A percentile compares a stretch with the other conserved stretches of the same genome.
These are phyloP conservation scores for Balanococcus diminutus DNA, from an alignment of 2,888 invertebrate species.

Conservation along the genomic window DNA sequence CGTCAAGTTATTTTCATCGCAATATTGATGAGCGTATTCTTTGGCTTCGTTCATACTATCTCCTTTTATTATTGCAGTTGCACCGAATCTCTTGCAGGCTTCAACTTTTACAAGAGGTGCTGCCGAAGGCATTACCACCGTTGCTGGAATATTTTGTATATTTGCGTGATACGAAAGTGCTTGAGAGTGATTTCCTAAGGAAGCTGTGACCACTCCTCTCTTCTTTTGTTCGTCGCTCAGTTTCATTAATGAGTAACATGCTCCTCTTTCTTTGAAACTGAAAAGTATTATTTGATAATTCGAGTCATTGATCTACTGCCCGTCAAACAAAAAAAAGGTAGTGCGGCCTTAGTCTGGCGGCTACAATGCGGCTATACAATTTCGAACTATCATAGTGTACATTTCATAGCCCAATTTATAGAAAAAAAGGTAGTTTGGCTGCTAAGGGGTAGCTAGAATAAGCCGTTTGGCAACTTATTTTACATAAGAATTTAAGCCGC, in stretches of 20 bases:
- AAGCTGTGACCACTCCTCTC: constrained; percentile 88
- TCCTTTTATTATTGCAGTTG: constrained; percentile 83
- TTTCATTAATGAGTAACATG: constrained; percentile 81
- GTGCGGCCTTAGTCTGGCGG: no score
- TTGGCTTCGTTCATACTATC: constrained; percentile 85
- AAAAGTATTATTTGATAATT: no score
- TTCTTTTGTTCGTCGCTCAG: constrained; percentile 74
- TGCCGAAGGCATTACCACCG: constrained; percentile 93
- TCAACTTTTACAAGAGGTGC: constrained; percentile 97
- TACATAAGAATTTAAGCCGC: no score
- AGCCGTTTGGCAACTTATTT: no score
- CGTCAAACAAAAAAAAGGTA: no score
- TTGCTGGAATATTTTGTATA: constrained; percentile 72
- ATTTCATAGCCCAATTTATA: no score
- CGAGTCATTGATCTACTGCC: no score
- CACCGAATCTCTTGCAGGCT: constrained; percentile 82
- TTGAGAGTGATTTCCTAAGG: constrained; percentile 92
- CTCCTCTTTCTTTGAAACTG: constrained; percentile 94
- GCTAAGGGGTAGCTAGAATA: no score
- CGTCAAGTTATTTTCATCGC: constrained; percentile 72
- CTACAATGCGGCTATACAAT: no score
- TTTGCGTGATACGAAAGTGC: constrained; percentile 80
- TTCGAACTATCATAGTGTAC: no score
- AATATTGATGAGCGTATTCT: constrained; percentile 75
- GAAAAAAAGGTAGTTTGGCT: no score